Conservation (phyloP, 1,140 invertebrate species). For the Philopotamus ludificatus region DNA sequence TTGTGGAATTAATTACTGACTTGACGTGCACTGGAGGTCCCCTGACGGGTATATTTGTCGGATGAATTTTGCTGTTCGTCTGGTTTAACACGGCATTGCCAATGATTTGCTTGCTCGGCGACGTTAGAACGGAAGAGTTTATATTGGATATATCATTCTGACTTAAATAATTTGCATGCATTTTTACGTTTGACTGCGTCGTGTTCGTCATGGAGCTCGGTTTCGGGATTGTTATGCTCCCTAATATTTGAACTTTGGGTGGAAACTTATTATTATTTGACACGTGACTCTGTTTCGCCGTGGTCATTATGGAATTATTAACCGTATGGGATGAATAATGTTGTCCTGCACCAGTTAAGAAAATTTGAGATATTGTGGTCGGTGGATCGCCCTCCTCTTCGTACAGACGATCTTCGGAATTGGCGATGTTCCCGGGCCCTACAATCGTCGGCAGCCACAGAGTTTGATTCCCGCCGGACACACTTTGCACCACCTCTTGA, state of each 20-base stretch:
- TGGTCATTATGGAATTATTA: background rate
- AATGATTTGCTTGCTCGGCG: background rate
- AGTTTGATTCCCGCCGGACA: slow-evolving; percentile 48
- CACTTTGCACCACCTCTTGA: slow-evolving; percentile 53
- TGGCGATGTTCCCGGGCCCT: slow-evolving; percentile 37
- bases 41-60: background rate
- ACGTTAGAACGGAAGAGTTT: slow-evolving; percentile 1
- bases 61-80: slow-evolving; percentile 6
- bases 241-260: slow-evolving; percentile 35
- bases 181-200: slow-evolving; percentile 3
- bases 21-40: background rate
- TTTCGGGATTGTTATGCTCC: slow-evolving; percentile 31
- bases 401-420: slow-evolving; percentile 44
- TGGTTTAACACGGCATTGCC: background rate
- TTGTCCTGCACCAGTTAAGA: slow-evolving; percentile 34
- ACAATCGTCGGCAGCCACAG: slow-evolving; percentile 52
- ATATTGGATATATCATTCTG: slow-evolving; percentile 12
- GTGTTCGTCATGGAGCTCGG: slow-evolving; percentile 11
- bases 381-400: slow-evolving; percentile 50
- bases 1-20: background rate
- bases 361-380: slow-evolving; percentile 52
- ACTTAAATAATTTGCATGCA: slow-evolving; percentile 29
- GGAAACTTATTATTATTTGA: slow-evolving; percentile 15
- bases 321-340: slow-evolving; percentile 24
- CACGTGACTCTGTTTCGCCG: slow-evolving; percentile 4